These are phyloP conservation scores for Acronicta psi DNA, from an alignment of 2,888 invertebrate species.

Conservation along the genomic window DNA sequence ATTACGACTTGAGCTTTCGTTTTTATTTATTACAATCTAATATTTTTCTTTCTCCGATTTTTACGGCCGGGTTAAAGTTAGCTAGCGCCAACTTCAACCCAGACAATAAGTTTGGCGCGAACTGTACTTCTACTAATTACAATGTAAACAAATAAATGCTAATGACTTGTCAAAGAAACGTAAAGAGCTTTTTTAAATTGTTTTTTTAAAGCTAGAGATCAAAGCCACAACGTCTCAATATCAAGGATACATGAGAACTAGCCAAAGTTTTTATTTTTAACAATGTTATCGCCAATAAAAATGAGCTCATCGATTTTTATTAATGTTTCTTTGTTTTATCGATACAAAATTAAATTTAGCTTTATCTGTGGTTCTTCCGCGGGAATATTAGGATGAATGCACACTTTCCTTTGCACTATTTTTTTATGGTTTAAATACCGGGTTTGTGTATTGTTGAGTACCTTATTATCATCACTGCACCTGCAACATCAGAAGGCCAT, in stretches of 20 bases:
- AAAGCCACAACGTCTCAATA: conserved; percentile 12
- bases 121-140: too few relatives aligned
- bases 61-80: too few relatives aligned
- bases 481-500: too few relatives aligned
- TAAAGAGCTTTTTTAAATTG: background rate
- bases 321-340: conserved; percentile 35
- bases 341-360: conserved; percentile 32
- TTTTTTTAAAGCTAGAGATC: conserved; percentile 9
- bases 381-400: conserved; percentile 15
- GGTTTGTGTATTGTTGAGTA: too few relatives aligned
- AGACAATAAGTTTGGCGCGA: too few relatives aligned
- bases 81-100: too few relatives aligned
- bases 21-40: too few relatives aligned
- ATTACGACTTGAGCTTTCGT: too few relatives aligned
- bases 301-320: conserved; percentile 43
- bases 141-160: background rate
- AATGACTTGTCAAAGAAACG: background rate
- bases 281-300: conserved; percentile 26
- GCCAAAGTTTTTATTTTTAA: conserved; percentile 29
- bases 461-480: too few relatives aligned
- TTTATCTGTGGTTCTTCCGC: conserved; percentile 43
- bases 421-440: too few relatives aligned
- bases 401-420: background rate
- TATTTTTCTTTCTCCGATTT: too few relatives aligned
- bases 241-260: conserved; percentile 25